Base-by-base conservation (phyloP, 2,113 vertebrate species). In the Hippocampus comes region DNA sequence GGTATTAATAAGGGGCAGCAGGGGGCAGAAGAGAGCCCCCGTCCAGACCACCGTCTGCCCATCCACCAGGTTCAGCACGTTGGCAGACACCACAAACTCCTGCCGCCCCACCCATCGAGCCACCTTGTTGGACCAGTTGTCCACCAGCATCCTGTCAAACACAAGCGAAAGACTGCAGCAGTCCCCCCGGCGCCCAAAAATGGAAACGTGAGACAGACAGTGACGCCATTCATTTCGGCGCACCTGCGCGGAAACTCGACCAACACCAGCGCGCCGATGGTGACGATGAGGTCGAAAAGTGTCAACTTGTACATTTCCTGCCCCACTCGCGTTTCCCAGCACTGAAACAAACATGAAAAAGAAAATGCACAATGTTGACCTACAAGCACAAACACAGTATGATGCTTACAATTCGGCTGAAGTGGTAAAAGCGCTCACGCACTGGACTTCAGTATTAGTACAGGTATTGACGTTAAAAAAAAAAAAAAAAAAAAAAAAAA, bases 301-400 rank as follows among this genome's bases (percentile, higher is more conserved):
- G 93, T 83, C 34, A 97, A 90, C 76, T 94, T 96, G 89, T 96
- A 96, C 95, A 97, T 96, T 83, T 97, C 95, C 84, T 95, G 95
- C 8, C 95, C 95, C 17, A 97, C 63, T 2, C 91, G 89, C 0
- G 94, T 96, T 91, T 97, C 95, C 95, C 95, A 97, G 89, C 95
- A 97, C 95, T 97, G n/a, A 60, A 0, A 80, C 10, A 76, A 38
- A 78, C 43, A 67, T 11, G 8, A 34, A 60, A 53, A 61, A 30
- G 3, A 30, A 30, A 30, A 30, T 1, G 49, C 6, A 69, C n/a
- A 59, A 59, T 23, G 11, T 57, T 65, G 51, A 63, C 20, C 9
- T 46, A 12, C 34, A 67, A 53, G 57, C 27, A n/a, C 17, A 64
- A 46, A 41, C 23, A 48, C 46, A 56, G 7, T 10, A 46, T 14